A percentile compares a stretch with the other conserved stretches of the same genome.
Evolutionary conservation across 2,113 vertebrate genomes (phyloP).

Genomic region (Globicephala melas): DNA sequence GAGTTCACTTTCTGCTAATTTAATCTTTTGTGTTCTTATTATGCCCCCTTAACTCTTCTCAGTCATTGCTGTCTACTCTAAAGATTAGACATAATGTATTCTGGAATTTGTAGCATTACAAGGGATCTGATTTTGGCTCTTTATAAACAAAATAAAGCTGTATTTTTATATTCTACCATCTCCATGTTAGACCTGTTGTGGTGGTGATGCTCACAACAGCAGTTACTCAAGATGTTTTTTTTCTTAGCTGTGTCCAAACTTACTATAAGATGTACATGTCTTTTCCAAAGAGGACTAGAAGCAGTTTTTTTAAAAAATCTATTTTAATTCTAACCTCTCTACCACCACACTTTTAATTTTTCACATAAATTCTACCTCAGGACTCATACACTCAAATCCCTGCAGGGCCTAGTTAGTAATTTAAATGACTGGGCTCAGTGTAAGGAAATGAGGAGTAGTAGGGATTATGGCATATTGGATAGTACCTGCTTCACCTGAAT

Average conservation of each 20-base stretch:
- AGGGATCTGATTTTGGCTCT: neutral
- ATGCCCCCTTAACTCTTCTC: conserved; percentile 49
- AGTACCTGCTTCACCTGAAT: conserved; percentile 27
- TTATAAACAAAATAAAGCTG: neutral
- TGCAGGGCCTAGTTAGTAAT: neutral
- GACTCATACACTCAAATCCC: neutral
- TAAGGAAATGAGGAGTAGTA: conserved; percentile 20
- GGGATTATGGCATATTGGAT: neutral
- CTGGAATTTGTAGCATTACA: neutral
- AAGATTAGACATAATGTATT: conserved; percentile 19
- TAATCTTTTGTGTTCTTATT: conserved; percentile 52
- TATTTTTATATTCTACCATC: neutral
- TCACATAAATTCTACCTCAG: neutral
- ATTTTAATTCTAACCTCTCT: neutral
- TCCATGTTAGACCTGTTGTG: neutral
- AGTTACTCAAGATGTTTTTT: neutral
- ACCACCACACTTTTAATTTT: neutral
- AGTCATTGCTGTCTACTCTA: conserved; percentile 12
- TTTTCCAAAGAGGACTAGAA: neutral
- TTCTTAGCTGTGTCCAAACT: neutral
- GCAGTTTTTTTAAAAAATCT: neutral
- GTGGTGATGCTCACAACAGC: neutral
- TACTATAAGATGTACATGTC: neutral
- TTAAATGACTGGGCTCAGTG: neutral
- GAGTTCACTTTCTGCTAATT: conserved; percentile 64